Evolutionary conservation across 2,888 invertebrate species (phyloP), one percentile per base, ranked within the genome.

Genomic region (Cacoxenus indagator): DNA sequence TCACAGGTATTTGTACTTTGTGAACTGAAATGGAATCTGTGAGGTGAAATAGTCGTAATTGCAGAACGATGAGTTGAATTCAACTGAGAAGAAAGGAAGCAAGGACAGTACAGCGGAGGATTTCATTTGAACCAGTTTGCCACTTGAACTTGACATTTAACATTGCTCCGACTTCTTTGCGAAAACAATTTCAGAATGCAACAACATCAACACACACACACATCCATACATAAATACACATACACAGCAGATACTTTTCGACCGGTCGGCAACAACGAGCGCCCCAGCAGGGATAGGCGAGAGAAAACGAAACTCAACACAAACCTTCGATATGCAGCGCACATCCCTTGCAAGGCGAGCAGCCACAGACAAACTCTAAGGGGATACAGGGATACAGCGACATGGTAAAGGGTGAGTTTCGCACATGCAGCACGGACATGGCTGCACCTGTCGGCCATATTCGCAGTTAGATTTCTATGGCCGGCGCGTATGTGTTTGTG

Each of bases 121-220:
- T 79, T 81, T 81, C 75, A 74, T 82, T 78, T 82, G 78, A 78
- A 76, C 78, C 82, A 82, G 84, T 82, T 82, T 82, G 79, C 75
- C 81, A 84, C 84, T 82, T 82, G 81, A 82, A 82, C 81, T 82
- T 82, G 81, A 82, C 81, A 84, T 84, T 82, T 82, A 78, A 75
- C 80, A 81, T 83, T 51, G 73, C 75, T 75, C 76, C 72, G 76
- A 82, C 82, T 80, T 76, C 78, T 76, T 81, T 75, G 29, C 22
- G 77, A 76, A 83, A 81, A 83, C 84, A 81, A 83, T 83, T 83
- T 75, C 78, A 75, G 74, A 73, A 55, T 43, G 76, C 76, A 66
- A 19, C 43, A 48, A 17, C 46, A 48, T 11, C 17, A 69, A 76
- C 57, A 68, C 61, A 64, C 66, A 70, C 29, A 26, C 37, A 59